Percentiles rank a stretch among this genome's conserved stretches.
Conservation (phyloP, 35 echinoderm and acorn worm species). For the Apostichopus californicus region DNA sequence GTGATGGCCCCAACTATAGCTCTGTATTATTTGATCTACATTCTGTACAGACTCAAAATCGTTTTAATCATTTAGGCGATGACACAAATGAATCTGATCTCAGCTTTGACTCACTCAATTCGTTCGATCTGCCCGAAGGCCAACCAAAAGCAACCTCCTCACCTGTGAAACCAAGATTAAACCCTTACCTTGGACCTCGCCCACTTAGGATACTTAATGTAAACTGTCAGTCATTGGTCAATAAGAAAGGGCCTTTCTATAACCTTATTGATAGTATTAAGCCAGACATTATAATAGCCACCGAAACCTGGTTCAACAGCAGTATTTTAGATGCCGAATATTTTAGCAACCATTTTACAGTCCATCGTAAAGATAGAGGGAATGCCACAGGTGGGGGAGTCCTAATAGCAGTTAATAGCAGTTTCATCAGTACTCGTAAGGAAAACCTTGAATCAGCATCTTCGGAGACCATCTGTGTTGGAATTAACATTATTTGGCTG, state of each 20-base stretch:
- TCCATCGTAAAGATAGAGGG: slow-evolving; percentile 56
- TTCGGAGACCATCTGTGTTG: not conserved
- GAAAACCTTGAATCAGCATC: no score
- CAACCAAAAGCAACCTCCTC: slow-evolving; percentile 39
- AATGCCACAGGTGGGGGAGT: slow-evolving; percentile 51
- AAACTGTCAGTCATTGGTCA: slow-evolving; percentile 62
- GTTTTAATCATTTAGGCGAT: slow-evolving; percentile 5
- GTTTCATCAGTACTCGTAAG: not conserved
- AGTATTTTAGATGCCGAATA: slow-evolving; percentile 60
- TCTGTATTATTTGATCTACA: slow-evolving; percentile 61
- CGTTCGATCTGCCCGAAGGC: slow-evolving; percentile 9
- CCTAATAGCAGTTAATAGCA: slow-evolving; percentile 62
- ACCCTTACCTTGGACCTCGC: no score
- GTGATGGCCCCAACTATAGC: slow-evolving; percentile 68
- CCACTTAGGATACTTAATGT: slow-evolving; percentile 8
- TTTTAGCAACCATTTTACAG: slow-evolving; percentile 60
- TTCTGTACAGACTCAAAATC: slow-evolving; percentile 1
- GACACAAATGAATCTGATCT: slow-evolving; percentile 5
- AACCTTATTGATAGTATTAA: slow-evolving; percentile 74
- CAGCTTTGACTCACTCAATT: slow-evolving; percentile 30
- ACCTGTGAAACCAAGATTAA: no score
- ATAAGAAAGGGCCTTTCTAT: slow-evolving; percentile 60
- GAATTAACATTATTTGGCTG: slow-evolving; percentile 45
- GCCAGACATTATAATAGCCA: slow-evolving; percentile 71
- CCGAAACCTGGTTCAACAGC: slow-evolving; percentile 69